Conservation (phyloP, 2,888 invertebrate species). For the Therioaphis trifolii region DNA sequence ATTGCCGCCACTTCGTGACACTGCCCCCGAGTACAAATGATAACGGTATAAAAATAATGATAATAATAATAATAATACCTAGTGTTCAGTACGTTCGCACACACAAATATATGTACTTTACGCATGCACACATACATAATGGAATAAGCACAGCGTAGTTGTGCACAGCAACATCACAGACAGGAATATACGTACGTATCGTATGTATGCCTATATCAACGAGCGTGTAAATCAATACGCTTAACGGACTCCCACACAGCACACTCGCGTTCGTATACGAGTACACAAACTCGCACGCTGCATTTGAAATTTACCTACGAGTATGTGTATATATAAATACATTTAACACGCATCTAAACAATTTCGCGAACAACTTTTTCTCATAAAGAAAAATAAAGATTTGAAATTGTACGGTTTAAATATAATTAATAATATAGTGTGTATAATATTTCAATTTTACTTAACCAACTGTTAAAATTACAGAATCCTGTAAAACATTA, state of each 20-base stretch:
- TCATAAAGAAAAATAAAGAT: too few relatives aligned
- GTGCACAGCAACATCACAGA: background rate
- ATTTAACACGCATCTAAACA: too few relatives aligned
- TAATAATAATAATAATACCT: background rate
- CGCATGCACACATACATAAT: background rate
- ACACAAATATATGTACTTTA: too few relatives aligned
- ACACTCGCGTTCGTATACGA: background rate
- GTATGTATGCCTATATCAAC: background rate
- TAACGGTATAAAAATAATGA: constrained; percentile 35
- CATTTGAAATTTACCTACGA: too few relatives aligned
- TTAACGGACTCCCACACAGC: background rate
- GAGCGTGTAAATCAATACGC: background rate
- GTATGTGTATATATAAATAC: too few relatives aligned
- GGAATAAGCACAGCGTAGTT: background rate
- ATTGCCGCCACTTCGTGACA: background rate
- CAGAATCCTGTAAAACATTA: background rate
- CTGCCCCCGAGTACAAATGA: constrained; percentile 30
- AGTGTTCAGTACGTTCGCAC: background rate
- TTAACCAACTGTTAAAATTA: background rate
- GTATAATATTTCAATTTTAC: background rate
- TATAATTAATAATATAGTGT: background rate
- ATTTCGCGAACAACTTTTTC: too few relatives aligned
- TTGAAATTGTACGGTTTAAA: too few relatives aligned
- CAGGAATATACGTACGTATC: background rate
- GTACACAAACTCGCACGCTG: background rate